phyloP scores from a whole-genome alignment of 2,113 vertebrate species.

The Xiphophorus hellerii region DNA sequence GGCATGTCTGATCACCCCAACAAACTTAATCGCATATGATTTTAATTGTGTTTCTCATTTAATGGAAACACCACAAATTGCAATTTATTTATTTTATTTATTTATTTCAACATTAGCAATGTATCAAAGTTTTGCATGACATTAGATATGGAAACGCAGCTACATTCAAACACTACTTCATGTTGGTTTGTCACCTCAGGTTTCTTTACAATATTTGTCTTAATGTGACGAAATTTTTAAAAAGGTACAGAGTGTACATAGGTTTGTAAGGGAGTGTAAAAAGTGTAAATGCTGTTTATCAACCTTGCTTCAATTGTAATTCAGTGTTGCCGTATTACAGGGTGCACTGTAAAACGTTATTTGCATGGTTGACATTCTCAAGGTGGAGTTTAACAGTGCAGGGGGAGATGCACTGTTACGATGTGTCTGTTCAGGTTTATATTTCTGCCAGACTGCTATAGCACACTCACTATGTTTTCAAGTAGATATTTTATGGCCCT shows the following conservation, averaged over 20 bases:
- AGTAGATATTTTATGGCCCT: slow-evolving; percentile 58
- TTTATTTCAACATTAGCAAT: no score
- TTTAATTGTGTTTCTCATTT: no score
- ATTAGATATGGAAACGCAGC: no score
- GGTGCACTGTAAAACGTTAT: not conserved
- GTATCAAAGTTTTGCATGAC: no score
- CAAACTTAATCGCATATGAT: no score
- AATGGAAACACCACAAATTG: no score
- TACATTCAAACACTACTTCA: not conserved
- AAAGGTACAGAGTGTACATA: not conserved
- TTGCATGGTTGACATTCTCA: not conserved
- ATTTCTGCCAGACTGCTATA: not conserved
- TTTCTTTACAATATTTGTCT: no score
- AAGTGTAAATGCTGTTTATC: not conserved
- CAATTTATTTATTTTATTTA: no score
- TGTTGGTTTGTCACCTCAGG: not conserved
- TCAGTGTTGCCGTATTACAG: not conserved
- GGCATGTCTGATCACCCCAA: no score
- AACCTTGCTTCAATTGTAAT: not conserved
- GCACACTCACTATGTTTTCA: slow-evolving; percentile 7
- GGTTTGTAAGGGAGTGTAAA: no score
- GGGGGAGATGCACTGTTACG: not conserved
- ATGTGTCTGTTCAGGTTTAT: not conserved
- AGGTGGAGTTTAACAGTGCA: not conserved
- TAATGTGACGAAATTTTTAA: not conserved